Percentiles rank a stretch among this genome's conserved stretches.
Evolutionary conservation across 1,140 invertebrate genomes (phyloP).

Genomic region (Papilio aristodemus): DNA sequence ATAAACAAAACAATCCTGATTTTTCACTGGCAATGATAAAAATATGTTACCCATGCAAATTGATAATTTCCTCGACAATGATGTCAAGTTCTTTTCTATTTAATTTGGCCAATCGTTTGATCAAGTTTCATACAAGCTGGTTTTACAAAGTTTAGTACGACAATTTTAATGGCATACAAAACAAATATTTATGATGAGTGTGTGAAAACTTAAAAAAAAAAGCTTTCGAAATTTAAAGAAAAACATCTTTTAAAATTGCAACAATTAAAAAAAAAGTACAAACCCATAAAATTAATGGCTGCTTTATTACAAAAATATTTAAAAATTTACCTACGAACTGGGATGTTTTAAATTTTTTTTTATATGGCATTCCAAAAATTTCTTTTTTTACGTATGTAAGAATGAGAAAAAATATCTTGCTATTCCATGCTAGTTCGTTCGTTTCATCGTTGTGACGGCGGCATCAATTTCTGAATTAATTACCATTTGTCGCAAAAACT

Average conservation of each 20-base stretch:
- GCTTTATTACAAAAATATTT: not conserved
- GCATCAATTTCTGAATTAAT: slow-evolving; percentile 81
- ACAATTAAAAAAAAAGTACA: too few relatives aligned
- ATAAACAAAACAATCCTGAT: not conserved
- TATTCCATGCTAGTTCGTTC: slow-evolving; percentile 54
- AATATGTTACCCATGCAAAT: not conserved
- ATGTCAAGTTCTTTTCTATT: not conserved
- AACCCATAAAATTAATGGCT: too few relatives aligned
- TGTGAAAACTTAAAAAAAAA: too few relatives aligned
- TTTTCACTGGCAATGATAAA: not conserved
- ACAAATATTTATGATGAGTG: too few relatives aligned
- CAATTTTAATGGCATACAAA: too few relatives aligned
- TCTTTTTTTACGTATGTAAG: slow-evolving; percentile 45
- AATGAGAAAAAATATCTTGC: slow-evolving; percentile 61
- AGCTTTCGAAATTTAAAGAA: too few relatives aligned
- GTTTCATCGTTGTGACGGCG: slow-evolving; percentile 75
- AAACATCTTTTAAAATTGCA: too few relatives aligned
- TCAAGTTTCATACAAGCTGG: too few relatives aligned
- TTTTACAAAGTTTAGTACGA: too few relatives aligned
- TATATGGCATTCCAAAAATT: slow-evolving; percentile 33
- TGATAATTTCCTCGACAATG: not conserved
- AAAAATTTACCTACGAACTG: not conserved
- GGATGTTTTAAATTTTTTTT: not conserved
- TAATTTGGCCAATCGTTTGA: too few relatives aligned
- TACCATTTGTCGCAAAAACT: slow-evolving; percentile 80